phyloP scores from a whole-genome alignment of 2,888 invertebrate species.

The Trachelus stipa region DNA sequence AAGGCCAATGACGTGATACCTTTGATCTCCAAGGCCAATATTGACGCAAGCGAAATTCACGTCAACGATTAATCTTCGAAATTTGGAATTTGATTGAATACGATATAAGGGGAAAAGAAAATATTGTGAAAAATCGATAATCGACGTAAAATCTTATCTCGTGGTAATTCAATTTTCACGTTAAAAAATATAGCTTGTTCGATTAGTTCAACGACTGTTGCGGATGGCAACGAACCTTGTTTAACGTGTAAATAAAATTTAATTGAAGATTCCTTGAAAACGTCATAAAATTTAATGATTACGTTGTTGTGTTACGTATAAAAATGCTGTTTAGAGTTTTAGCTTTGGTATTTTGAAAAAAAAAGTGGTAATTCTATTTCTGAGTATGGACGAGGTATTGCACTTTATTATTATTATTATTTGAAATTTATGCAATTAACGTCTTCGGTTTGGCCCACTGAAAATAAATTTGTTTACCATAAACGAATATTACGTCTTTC shows the following conservation, averaged over 20 bases:
- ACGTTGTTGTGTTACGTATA: neutral
- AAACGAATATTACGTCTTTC: too few relatives aligned
- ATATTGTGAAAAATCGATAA: neutral
- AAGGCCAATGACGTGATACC: neutral
- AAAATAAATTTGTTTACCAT: too few relatives aligned
- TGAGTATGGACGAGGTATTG: neutral
- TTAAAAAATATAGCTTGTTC: neutral
- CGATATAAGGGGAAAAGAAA: neutral
- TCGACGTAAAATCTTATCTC: neutral
- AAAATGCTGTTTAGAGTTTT: neutral
- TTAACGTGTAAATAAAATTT: neutral
- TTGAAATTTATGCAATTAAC: neutral
- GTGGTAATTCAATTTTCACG: neutral
- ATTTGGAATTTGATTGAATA: neutral
- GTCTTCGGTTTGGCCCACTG: neutral
- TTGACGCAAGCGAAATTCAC: slow-evolving; percentile 3
- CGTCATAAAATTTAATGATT: neutral
- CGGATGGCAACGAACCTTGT: neutral
- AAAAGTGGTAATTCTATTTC: neutral
- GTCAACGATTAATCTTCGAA: neutral
- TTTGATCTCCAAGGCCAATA: slow-evolving; percentile 2
- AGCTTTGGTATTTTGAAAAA: neutral
- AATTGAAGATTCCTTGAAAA: neutral
- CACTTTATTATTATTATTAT: neutral
- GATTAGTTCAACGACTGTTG: neutral